Percentiles rank a stretch among this genome's conserved stretches.
phyloP scores from a whole-genome alignment of 2,797 vertebrate species.

The Nasua narica region DNA sequence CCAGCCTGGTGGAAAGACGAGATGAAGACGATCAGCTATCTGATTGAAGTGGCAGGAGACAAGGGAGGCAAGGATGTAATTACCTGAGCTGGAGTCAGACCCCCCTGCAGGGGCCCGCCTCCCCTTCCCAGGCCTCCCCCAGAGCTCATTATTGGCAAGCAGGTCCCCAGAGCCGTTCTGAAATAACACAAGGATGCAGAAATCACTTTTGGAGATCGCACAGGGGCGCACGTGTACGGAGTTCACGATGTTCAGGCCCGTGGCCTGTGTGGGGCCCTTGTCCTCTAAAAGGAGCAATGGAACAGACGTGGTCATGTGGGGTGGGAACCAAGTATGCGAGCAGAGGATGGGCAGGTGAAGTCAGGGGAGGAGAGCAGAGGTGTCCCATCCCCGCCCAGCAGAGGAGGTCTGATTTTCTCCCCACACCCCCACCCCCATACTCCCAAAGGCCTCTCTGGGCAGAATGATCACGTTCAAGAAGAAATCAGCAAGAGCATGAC shows the following conservation, averaged over 20 bases:
- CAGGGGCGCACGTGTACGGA: accelerated
- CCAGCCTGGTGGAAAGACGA: background rate
- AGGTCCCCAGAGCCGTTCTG: constrained; percentile 12
- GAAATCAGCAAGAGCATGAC: background rate
- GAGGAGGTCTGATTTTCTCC: background rate
- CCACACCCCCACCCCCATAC: background rate
- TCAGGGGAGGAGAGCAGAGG: background rate
- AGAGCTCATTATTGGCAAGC: constrained; percentile 15
- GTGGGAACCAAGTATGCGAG: background rate
- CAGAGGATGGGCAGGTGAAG: background rate
- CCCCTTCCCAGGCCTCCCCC: background rate
- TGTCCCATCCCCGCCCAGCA: no score
- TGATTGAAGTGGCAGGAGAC: background rate
- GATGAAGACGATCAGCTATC: background rate
- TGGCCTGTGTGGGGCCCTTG: accelerated
- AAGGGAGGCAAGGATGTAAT: constrained; percentile 28
- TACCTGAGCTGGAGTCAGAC: constrained; percentile 37
- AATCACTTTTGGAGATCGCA: background rate
- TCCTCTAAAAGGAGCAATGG: background rate
- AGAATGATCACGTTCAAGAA: background rate
- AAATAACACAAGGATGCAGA: constrained; percentile 2
- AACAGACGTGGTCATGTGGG: accelerated
- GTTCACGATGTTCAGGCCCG: accelerated
- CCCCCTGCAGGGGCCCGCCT: background rate
- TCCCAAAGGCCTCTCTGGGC: background rate